These are phyloP conservation scores for Drosophila cognata DNA, from an alignment of 2,888 invertebrate genomes.

Conservation along the genomic window DNA sequence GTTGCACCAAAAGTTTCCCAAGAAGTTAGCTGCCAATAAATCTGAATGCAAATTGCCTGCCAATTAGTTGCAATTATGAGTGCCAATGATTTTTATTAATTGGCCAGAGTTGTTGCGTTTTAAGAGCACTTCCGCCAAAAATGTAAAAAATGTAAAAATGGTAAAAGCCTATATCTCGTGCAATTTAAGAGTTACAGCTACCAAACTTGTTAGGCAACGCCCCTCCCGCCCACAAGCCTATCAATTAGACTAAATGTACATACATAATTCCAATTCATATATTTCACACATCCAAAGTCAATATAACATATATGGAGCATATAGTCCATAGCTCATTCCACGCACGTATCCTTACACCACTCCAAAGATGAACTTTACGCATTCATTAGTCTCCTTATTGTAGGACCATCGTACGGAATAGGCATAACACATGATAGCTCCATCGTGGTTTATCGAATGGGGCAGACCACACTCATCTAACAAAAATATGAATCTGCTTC, in stretches of 20 bases:
- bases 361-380: conserved; percentile 63
- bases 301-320: background rate
- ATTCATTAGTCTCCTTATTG: conserved; percentile 30
- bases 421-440: fast-evolving
- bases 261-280: background rate
- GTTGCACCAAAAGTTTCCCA: conserved; percentile 40
- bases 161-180: background rate
- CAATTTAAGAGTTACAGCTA: background rate
- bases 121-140: background rate
- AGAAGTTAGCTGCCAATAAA: conserved; percentile 67
- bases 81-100: conserved; percentile 52
- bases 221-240: background rate
- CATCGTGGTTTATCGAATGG: conserved; percentile 23
- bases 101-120: conserved; percentile 16
- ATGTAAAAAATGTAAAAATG: too few species aligned
- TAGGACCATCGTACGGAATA: conserved; percentile 36
- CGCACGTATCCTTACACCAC: too few species aligned
- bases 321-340: too few species aligned
- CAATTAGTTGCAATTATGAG: conserved; percentile 63
- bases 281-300: background rate
- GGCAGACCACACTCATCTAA: conserved; percentile 51
- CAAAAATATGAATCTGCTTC: too few species aligned
- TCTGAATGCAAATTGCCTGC: conserved; percentile 71
- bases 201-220: background rate
- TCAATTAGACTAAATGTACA: background rate